Evolutionary conservation across 2,113 vertebrate genomes (phyloP).

Genomic region (Pomatorhinus ruficollis): DNA sequence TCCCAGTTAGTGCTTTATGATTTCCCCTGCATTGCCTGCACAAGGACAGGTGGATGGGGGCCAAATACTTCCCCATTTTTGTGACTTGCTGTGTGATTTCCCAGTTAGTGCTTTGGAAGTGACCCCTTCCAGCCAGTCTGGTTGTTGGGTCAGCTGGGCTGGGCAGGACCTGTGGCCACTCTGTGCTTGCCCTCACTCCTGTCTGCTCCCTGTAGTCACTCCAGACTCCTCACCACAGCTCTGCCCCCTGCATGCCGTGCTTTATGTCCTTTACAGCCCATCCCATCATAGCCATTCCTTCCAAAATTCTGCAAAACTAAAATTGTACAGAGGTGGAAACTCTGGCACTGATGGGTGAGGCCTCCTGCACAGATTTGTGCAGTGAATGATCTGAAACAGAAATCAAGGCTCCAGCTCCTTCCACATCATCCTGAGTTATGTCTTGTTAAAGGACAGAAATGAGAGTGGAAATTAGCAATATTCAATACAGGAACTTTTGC

Average conservation of each 20-base stretch:
- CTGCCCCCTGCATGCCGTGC: neutral
- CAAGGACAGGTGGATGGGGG: neutral
- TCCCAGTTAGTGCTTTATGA: neutral
- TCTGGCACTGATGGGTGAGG: neutral
- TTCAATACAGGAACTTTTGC: neutral
- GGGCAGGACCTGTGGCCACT: neutral
- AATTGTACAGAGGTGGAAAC: neutral
- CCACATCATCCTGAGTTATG: accelerated
- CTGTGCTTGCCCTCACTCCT: neutral
- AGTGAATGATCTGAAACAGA: neutral
- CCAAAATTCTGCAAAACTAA: neutral
- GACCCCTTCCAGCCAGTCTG: neutral
- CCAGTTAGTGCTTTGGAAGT: neutral
- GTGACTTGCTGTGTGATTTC: neutral
- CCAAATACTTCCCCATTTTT: neutral
- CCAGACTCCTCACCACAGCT: neutral
- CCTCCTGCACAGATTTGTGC: neutral
- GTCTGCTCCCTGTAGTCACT: neutral
- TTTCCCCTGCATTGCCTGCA: neutral
- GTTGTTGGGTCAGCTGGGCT: neutral
- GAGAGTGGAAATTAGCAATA: neutral
- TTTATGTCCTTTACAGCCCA: neutral
- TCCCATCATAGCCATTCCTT: neutral
- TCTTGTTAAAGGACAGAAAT: neutral
- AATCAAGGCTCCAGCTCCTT: neutral